Conservation (phyloP, 2,113 vertebrate genomes). For the Phocoena sinus region DNA sequence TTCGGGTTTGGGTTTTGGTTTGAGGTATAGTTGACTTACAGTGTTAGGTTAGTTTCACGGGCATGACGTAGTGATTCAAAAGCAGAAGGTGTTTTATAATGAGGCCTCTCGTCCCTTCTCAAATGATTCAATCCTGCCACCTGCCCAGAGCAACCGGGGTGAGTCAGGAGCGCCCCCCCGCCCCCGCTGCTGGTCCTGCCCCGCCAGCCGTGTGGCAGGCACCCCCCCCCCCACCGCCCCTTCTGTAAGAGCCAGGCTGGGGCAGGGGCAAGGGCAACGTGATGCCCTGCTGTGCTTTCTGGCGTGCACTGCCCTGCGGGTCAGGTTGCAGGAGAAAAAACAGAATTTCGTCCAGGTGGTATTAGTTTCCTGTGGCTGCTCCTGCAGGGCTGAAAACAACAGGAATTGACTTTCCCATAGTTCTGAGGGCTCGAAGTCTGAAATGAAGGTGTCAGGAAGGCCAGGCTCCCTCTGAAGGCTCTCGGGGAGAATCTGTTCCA, state of each 20-base stretch:
- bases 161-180: accelerated
- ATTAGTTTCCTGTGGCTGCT: accelerated
- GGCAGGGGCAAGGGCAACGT: accelerated
- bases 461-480: accelerated
- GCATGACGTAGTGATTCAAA: too few relatives aligned
- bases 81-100: not conserved
- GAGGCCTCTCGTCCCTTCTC: not conserved
- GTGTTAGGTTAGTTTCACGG: not conserved
- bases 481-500: not conserved
- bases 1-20: not conserved
- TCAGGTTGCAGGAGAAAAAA: not conserved
- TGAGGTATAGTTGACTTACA: not conserved
- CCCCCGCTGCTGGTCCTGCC: accelerated
- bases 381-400: accelerated
- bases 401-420: too few relatives aligned
- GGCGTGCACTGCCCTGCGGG: accelerated
- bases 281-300: accelerated
- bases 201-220: accelerated
- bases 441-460: not conserved
- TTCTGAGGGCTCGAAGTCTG: too few relatives aligned
- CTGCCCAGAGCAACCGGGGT: accelerated
- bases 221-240: not conserved
- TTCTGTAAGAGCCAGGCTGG: accelerated
- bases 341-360: accelerated
- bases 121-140: not conserved